These are phyloP conservation scores for Oxycera nigricornis DNA, from an alignment of 2,888 invertebrate species.

Conservation along the genomic window DNA sequence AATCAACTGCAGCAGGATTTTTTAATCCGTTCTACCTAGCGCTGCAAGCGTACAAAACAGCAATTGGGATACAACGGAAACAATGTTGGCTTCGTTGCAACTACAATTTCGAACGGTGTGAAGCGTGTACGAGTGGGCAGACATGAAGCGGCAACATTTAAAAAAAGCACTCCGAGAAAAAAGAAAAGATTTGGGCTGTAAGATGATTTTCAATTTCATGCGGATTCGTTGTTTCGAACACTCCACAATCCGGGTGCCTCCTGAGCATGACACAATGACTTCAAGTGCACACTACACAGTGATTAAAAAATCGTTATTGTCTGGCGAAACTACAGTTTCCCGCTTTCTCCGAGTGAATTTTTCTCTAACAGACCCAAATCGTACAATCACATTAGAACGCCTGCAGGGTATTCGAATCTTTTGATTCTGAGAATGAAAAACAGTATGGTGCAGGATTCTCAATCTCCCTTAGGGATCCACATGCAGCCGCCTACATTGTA, in stretches of 20 bases:
- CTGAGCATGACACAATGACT: not conserved
- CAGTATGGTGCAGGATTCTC: too few species aligned
- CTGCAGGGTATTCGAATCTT: not conserved
- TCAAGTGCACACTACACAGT: conserved; percentile 6
- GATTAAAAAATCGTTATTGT: conserved; percentile 23
- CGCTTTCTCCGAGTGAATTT: not conserved
- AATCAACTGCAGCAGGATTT: not conserved
- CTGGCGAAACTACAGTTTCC: not conserved
- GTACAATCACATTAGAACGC: not conserved
- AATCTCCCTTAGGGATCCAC: too few species aligned
- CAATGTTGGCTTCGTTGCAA: not conserved
- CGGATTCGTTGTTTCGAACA: not conserved
- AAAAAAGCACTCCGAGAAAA: not conserved
- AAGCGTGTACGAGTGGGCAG: not conserved
- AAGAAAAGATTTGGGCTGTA: not conserved
- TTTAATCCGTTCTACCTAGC: not conserved
- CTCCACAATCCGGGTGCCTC: not conserved
- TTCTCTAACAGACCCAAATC: not conserved
- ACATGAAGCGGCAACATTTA: not conserved
- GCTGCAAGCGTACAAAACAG: not conserved
- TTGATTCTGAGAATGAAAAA: too few species aligned
- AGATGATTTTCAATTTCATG: conserved; percentile 3
- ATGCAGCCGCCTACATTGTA: too few species aligned
- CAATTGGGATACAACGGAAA: not conserved
- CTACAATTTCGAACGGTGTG: not conserved